These are phyloP conservation scores for Pseudomyrmex flavicornis DNA, from an alignment of 1,140 invertebrate genomes.

Conservation along the genomic window DNA sequence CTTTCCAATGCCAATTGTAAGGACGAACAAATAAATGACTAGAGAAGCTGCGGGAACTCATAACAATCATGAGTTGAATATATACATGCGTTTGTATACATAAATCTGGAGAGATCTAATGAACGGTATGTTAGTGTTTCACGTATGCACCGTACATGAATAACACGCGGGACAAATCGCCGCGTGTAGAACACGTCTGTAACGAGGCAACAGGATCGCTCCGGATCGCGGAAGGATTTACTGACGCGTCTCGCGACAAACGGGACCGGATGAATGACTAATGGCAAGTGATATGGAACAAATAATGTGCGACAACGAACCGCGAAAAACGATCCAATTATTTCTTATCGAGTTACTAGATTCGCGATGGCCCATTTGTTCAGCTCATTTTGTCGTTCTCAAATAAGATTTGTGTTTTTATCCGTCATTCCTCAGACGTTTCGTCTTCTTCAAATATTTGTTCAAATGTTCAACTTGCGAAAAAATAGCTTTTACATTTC, in stretches of 20 bases:
- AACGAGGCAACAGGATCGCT: constrained; percentile 49
- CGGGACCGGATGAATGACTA: constrained; percentile 28
- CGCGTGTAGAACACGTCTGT: constrained; percentile 30
- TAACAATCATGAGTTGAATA: not conserved
- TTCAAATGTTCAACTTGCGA: too few relatives aligned
- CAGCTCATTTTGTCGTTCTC: constrained; percentile 22
- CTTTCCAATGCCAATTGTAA: constrained; percentile 8
- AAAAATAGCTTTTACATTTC: not conserved
- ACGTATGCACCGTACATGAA: constrained; percentile 17
- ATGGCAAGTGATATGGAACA: constrained; percentile 36
- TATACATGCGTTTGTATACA: not conserved
- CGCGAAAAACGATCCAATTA: constrained; percentile 64
- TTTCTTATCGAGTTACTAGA: constrained; percentile 20
- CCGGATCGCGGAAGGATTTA: constrained; percentile 31
- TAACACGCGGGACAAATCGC: constrained; percentile 46
- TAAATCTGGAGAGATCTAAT: constrained; percentile 46
- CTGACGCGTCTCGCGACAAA: constrained; percentile 22
- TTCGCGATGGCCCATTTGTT: not conserved
- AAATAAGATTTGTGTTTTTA: constrained; percentile 34
- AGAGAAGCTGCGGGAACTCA: not conserved
- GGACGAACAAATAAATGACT: constrained; percentile 17
- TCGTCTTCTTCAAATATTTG: not conserved
- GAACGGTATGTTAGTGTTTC: constrained; percentile 45
- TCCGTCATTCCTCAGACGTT: not conserved
- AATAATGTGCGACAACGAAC: constrained; percentile 36